phyloP scores from a whole-genome alignment of 2,113 vertebrate genomes.

The Formicarius rufipectus region DNA sequence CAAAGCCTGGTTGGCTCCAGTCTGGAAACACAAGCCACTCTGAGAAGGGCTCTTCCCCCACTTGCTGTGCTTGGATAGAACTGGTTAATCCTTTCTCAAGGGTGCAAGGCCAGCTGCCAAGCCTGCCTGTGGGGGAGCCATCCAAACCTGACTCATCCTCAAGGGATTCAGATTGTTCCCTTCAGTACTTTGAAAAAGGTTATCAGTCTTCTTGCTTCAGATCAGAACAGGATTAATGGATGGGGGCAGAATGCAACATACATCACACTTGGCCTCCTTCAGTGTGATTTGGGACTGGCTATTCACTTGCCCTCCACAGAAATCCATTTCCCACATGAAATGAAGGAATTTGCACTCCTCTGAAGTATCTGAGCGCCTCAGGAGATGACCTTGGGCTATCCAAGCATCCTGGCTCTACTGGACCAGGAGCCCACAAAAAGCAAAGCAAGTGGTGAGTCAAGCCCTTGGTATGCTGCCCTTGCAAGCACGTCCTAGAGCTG shows the following conservation, averaged over 20 bases:
- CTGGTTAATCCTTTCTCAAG: background rate
- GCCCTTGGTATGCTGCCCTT: too few species aligned
- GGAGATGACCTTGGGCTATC: background rate
- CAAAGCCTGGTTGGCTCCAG: background rate
- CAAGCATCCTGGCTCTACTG: background rate
- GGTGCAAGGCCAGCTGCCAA: background rate
- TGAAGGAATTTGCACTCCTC: background rate
- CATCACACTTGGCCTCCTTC: background rate
- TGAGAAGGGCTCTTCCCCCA: background rate
- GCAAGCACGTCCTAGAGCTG: background rate
- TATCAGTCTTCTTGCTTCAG: background rate
- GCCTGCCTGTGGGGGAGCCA: background rate
- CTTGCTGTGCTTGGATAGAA: background rate
- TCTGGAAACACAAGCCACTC: background rate
- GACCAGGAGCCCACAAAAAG: background rate
- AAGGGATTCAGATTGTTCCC: background rate
- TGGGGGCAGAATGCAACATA: background rate
- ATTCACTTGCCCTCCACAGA: background rate
- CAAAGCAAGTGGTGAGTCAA: background rate
- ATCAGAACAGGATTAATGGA: background rate
- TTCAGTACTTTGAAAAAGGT: background rate
- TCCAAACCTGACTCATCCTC: conserved; percentile 15
- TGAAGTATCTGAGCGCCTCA: background rate
- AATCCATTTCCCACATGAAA: background rate
- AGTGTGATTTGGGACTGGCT: background rate